Percentiles rank a stretch among this genome's conserved stretches.
Conservation (phyloP, 2,888 invertebrate genomes). For the Caenorhabditis macrosperma region DNA sequence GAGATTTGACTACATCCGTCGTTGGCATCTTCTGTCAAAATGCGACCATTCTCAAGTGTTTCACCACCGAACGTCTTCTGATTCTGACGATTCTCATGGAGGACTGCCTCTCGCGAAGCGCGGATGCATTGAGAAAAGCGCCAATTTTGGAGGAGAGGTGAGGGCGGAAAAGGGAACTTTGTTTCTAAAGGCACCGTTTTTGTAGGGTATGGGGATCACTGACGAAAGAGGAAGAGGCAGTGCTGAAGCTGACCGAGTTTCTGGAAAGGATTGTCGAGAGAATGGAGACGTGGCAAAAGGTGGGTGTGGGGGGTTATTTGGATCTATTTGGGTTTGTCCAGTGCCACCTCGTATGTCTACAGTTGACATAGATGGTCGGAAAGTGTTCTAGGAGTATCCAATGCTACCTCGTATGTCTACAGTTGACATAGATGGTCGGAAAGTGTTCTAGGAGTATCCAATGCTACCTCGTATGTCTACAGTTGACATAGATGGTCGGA, state of each 20-base stretch:
- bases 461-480: too few relatives aligned
- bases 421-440: too few relatives aligned
- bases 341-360: too few relatives aligned
- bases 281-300: conserved; percentile 35
- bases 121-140: neutral
- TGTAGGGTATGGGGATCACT: conserved; percentile 24
- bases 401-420: too few relatives aligned
- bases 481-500: too few relatives aligned
- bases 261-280: conserved; percentile 7
- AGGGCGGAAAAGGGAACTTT: neutral
- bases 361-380: too few relatives aligned
- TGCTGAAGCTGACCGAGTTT: conserved; percentile 1
- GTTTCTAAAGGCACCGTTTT: neutral
- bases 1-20: conserved; percentile 5
- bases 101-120: conserved; percentile 10
- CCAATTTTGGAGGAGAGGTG: conserved; percentile 1
- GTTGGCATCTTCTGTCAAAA: conserved; percentile 1
- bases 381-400: too few relatives aligned
- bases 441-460: too few relatives aligned
- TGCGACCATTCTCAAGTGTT: conserved; percentile 12
- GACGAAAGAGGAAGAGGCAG: conserved; percentile 30
- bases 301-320: neutral
- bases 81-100: conserved; percentile 25
- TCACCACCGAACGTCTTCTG: neutral
- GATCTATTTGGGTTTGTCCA: too few relatives aligned